These are phyloP conservation scores for Oligia strigilis DNA, from an alignment of 2,888 invertebrate species.

Conservation along the genomic window DNA sequence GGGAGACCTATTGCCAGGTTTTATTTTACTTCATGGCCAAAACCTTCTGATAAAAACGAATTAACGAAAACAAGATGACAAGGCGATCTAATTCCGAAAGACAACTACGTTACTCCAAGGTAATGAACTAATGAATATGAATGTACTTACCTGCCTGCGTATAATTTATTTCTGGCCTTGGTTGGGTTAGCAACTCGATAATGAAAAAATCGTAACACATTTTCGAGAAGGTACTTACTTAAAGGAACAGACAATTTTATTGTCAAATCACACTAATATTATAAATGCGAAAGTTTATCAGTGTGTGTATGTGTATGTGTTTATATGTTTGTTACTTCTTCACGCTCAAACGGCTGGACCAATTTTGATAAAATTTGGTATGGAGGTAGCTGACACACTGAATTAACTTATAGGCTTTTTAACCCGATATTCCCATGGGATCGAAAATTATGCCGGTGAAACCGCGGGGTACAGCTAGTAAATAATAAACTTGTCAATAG, in stretches of 20 bases:
- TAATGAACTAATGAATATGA: conserved; percentile 50
- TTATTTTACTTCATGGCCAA: background rate
- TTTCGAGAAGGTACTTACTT: background rate
- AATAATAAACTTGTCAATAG: background rate
- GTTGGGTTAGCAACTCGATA: conserved; percentile 12
- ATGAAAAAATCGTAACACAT: background rate
- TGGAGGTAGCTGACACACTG: no score
- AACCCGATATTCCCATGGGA: no score
- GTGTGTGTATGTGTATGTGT: no score
- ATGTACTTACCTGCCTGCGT: conserved; percentile 20
- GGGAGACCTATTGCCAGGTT: background rate
- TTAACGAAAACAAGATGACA: conserved; percentile 35
- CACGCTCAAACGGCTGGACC: no score
- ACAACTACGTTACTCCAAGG: conserved; percentile 21
- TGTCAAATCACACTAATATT: background rate
- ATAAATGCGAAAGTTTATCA: no score
- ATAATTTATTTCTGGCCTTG: conserved; percentile 10
- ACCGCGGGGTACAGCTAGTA: background rate
- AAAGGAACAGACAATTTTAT: background rate
- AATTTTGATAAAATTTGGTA: no score
- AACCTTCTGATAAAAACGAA: conserved; percentile 27
- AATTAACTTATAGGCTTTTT: no score
- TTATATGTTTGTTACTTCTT: no score
- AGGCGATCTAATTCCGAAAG: conserved; percentile 33
- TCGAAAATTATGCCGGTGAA: no score